Evolutionary conservation across 1,140 invertebrate genomes (phyloP).

Genomic region (Halotydeus destructor): DNA sequence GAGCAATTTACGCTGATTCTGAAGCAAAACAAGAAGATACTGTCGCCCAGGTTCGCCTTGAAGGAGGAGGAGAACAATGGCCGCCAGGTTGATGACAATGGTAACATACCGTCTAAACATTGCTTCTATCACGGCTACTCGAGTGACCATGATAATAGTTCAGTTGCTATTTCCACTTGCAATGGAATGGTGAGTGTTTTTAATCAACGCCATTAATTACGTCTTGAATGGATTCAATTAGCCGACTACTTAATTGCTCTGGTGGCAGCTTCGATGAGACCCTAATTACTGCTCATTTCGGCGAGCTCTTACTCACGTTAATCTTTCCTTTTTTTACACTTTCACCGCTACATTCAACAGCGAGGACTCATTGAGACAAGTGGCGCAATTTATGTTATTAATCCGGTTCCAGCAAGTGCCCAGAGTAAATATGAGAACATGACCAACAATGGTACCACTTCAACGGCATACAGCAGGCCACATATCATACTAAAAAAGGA

Average conservation of each 20-base stretch:
- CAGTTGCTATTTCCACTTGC: constrained; percentile 14
- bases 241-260: too few relatives aligned
- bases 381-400: constrained; percentile 11
- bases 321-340: constrained; percentile 1
- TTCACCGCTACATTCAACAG: constrained; percentile 3
- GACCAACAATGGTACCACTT: constrained; percentile 4
- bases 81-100: background rate
- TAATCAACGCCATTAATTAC: background rate
- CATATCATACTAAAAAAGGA: constrained; percentile 15
- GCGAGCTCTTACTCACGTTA: background rate
- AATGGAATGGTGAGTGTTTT: constrained; percentile 16
- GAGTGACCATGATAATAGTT: constrained; percentile 10
- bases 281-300: background rate
- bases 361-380: constrained; percentile 16
- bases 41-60: constrained; percentile 7
- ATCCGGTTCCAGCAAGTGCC: constrained; percentile 13
- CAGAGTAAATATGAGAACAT: too few relatives aligned
- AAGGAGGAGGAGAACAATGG: background rate
- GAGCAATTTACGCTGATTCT: constrained; percentile 3
- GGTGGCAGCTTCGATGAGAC: background rate
- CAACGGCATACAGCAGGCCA: constrained; percentile 4
- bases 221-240: background rate
- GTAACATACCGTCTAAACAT: background rate
- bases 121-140: constrained; percentile 16
- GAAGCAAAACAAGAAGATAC: constrained; percentile 3